These are phyloP conservation scores for Ailurus styani DNA, from an alignment of 2,113 vertebrate genomes.

Conservation along the genomic window DNA sequence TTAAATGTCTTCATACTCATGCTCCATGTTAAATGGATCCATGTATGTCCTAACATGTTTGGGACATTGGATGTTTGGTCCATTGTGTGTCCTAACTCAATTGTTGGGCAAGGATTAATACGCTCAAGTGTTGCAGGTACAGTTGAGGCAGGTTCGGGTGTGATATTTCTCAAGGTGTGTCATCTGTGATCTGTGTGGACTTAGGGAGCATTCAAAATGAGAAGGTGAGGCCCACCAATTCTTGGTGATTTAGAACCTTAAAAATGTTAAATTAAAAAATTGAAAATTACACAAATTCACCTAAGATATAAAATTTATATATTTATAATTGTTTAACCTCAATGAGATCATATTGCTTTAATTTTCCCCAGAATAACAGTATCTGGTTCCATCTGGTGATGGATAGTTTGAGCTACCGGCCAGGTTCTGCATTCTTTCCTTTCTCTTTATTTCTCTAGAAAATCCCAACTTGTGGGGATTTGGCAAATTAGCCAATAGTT, in stretches of 20 bases:
- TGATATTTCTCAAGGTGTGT: neutral
- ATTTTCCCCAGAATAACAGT: neutral
- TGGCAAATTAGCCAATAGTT: neutral
- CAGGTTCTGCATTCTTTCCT: neutral
- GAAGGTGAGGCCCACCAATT: neutral
- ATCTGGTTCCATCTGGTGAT: neutral
- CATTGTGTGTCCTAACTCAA: neutral
- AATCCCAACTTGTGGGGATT: neutral
- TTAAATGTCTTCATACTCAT: neutral
- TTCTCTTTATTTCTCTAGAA: neutral
- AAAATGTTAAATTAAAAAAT: neutral
- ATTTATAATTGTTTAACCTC: neutral
- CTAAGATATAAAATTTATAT: neutral
- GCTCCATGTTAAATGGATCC: neutral
- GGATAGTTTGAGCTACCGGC: neutral
- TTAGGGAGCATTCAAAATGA: neutral
- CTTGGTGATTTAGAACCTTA: neutral
- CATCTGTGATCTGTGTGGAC: neutral
- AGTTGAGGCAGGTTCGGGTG: neutral
- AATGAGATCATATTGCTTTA: neutral
- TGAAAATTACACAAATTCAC: neutral
- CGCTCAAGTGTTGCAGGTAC: neutral
- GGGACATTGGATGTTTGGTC: too few species aligned
- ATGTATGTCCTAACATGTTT: neutral
- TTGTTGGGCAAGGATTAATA: neutral